Base-by-base conservation (phyloP, 2,888 invertebrate genomes). In the Drosophila infuscata region DNA sequence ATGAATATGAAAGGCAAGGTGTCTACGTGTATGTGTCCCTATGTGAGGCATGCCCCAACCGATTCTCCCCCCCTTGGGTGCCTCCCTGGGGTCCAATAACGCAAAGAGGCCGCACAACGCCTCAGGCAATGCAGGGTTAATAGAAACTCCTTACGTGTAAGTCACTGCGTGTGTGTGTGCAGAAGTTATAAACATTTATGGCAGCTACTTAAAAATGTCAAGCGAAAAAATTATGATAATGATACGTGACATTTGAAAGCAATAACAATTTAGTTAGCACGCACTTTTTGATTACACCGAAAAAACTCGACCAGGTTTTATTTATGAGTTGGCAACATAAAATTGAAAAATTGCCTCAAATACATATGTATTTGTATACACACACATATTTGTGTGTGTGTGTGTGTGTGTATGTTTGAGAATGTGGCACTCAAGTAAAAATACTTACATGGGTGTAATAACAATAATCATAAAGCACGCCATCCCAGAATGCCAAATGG, bases 231-330 rank as follows among this genome's bases (percentile, higher is more conserved):
- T 89, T 86, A 86, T 86, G 90, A 90, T 90, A 86, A 86, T 86
- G 86, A 87, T 90, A 86, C 86, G 86, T 90, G 86, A 86, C 86
- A 86, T 90, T 89, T 87, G 90, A 90, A 86, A 89, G 86, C 86
- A 90, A 86, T 90, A 90, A 86, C 87, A 90, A 90, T 86, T 86
- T 86, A 86, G 86, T 86, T 90, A 87, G 90, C 89, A 84, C 88
- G 70, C 86, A 85, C 81, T 79, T 86, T 88, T 83, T 88, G 85
- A 88, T 88, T 86, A 81, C 77, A 71, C 51, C 53, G n/a, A 66
- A 58, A 53, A 66, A 60, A 52, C 69, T 72, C 69, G 63, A 17
- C 70, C 77, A 67, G 68, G 68, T 79, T 79, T 79, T 87, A 84
- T 84, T 84, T 84, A 84, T 84, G 84, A 76, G 69, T 82, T 78